Base-by-base conservation (phyloP, 2,113 vertebrate genomes). In the Passer montanus region DNA sequence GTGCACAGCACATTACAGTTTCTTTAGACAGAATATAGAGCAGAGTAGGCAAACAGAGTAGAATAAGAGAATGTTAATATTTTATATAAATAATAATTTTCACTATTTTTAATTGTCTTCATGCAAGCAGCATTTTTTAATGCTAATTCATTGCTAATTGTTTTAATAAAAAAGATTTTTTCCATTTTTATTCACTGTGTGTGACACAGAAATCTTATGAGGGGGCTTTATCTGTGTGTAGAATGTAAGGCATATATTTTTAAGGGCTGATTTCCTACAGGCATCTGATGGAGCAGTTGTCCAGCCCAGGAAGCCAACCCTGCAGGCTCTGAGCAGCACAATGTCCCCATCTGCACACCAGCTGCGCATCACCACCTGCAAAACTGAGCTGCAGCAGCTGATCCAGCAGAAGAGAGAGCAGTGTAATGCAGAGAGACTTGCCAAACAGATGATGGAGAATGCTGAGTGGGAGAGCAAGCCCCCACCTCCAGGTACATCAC, bases 401-500 rank as follows among this genome's bases (percentile, higher is more conserved):
- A 97, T 99, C 62, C 99, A 99, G 92, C 99, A 99, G 95, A 99
- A 99, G 97, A 97, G 99, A 46, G 99, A 99, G 89, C 99, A 99
- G 96, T 99, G 99, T 91, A 99, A 97, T 11, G 99, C 99, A 0
- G 99, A 99, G 97, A 98, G 99, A 79, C 98, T 99, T 78, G 99
- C 99, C 82, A 99, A 99, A 59, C 98, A 99, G 95, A 99, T 99
- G 98, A 99, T 99, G 99, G 99, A 99, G 95, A 99, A 98, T 37
- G 99, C 99, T 0, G 99, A 99, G 94, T 99, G 99, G 99, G 99
- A 99, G 97, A 99, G 99, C 77, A 98, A 98, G 10, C 99, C 99
- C 2, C 99, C 99, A 0, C 99, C 99, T 3, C 99, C 99, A 77
- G 99, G 99, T 99, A 97, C 90, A 13, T 58, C 52, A 18, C 50